Conservation (phyloP, 2,113 vertebrate genomes). For the Galbula dea region DNA sequence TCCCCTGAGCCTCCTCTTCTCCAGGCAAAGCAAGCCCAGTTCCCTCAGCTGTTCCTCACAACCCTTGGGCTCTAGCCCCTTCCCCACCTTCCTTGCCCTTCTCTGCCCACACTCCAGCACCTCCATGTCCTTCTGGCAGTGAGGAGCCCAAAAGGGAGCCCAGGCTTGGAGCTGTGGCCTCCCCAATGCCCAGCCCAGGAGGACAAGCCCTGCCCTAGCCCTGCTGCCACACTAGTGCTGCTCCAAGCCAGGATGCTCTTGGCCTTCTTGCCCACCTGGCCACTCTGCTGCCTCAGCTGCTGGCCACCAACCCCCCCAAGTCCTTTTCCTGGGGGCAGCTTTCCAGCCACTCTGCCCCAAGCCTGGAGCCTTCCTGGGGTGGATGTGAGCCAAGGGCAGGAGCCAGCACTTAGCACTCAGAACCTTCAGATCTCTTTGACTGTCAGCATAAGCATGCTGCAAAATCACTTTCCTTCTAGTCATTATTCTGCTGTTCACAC, state of each 20-base stretch:
- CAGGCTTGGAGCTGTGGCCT: fast-evolving
- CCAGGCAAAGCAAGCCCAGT: background rate
- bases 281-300: background rate
- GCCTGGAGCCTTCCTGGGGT: fast-evolving
- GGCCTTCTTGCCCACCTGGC: background rate
- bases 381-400: background rate
- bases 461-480: background rate
- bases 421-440: background rate
- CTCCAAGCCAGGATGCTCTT: background rate
- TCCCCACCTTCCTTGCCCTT: background rate
- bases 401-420: background rate
- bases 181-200: background rate
- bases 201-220: background rate
- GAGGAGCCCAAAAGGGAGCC: background rate
- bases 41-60: background rate
- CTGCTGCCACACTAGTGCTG: background rate
- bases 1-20: background rate
- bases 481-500: too few relatives aligned
- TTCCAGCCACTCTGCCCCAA: background rate
- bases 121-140: too few relatives aligned
- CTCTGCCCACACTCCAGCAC: background rate
- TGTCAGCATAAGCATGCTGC: background rate
- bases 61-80: background rate
- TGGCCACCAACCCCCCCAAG: background rate
- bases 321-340: background rate